Conservation (phyloP, 2,113 vertebrate species). For the Dasyprocta punctata region DNA sequence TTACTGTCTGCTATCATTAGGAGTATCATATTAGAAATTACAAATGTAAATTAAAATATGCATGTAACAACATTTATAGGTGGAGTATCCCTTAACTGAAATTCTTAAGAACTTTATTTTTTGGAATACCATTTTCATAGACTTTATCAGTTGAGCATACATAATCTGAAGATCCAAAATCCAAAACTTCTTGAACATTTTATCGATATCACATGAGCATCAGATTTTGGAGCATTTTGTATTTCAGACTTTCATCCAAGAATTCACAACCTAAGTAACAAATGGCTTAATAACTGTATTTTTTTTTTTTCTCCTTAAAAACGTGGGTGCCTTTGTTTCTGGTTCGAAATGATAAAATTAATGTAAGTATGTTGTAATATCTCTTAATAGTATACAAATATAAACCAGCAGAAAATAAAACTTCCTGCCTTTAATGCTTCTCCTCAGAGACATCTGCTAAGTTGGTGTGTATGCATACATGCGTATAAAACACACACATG, state of each 20-base stretch:
- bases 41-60: background rate
- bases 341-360: constrained; percentile 39
- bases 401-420: background rate
- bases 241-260: background rate
- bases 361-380: background rate
- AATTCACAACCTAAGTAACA: background rate
- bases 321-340: background rate
- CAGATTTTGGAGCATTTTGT: background rate
- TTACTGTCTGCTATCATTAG: background rate
- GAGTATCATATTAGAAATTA: background rate
- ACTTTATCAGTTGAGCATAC: background rate
- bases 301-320: background rate
- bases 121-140: background rate
- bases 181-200: background rate
- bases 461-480: background rate
- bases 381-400: background rate
- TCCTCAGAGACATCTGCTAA: background rate
- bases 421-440: background rate
- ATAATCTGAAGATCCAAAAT: background rate
- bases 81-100: background rate
- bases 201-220: too few species aligned
- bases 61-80: background rate
- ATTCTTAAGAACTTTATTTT: background rate
- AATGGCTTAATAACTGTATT: background rate
- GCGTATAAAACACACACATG: background rate